Evolutionary conservation across 1,140 invertebrate genomes (phyloP), one percentile per base, ranked within the genome.

Genomic region (Eulimnadia texana): DNA sequence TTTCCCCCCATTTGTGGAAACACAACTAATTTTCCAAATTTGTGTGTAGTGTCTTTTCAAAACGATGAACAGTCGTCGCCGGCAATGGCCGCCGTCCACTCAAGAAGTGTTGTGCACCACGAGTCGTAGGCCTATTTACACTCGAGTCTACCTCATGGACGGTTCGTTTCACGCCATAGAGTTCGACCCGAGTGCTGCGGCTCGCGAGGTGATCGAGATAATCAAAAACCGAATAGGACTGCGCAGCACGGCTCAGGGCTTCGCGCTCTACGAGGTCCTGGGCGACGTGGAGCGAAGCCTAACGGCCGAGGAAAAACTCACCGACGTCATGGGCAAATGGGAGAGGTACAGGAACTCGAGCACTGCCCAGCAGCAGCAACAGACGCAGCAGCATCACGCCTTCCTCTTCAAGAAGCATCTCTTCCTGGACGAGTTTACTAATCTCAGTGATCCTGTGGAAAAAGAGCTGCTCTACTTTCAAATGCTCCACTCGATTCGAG

Each of bases 401-500:
- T 86, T 90, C 70, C 75, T 90, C 24, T 86, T 90, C 69, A 89
- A 96, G 77, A 98, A 98, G 78, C 91, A 95, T 68, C 73, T 98
- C 54, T 94, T 96, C 76, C 80, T 87, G 67, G 89, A 84, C 75
- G 83, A 82, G 63, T 94, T 81, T 70, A 84, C 91, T 71, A 89
- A 89, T 73, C 75, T 84, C 64, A 83, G 82, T 59, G 89, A 93
- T 74, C 84, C 85, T 0, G 90, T 96, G 1, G 93, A 97, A 74
- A 93, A 95, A 72, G 92, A 97, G 73, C 75, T 98, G 23, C 72
- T 98, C n/a, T 95, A 95, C 74, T 90, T 96, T 76, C 93, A 98
- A 76, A 85, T 94, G 28, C 75, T 96, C 51, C 88, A 93, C 69
- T 85, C 88, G 68, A 80, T 97, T 20, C 79, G 91, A 63, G 88